Percentiles rank a stretch among this genome's conserved stretches.
Conservation (phyloP, 2,888 invertebrate genomes). For the Camptogramma bilineatum region DNA sequence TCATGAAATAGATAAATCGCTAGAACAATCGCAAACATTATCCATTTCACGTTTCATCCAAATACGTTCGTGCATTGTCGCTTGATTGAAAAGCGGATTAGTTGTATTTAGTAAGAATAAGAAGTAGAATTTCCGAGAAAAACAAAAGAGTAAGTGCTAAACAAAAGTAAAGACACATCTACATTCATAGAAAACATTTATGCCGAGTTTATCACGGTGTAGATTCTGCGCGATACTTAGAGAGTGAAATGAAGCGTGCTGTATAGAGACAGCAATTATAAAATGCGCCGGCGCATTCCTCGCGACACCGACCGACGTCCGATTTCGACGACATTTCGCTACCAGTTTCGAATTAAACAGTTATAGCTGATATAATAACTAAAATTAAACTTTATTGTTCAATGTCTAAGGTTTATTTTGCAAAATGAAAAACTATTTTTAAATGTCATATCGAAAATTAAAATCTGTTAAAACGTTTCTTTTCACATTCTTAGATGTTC, state of each 20-base stretch:
- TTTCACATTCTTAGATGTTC: conserved; percentile 18
- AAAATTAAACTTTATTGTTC: not conserved
- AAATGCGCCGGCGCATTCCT: conserved; percentile 68
- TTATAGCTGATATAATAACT: conserved; percentile 4
- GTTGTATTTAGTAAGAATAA: not conserved
- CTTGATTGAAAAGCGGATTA: not conserved
- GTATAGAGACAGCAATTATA: conserved; percentile 60
- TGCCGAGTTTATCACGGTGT: conserved; percentile 16
- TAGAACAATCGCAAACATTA: not conserved
- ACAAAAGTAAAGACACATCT: conserved; percentile 5
- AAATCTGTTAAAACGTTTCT: conserved; percentile 6
- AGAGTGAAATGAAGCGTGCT: conserved; percentile 32
- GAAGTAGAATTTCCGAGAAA: not conserved
- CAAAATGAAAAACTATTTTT: not conserved
- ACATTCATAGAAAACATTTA: conserved; percentile 22
- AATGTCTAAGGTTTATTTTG: conserved; percentile 3
- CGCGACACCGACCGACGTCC: conserved; percentile 67
- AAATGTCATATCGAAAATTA: conserved; percentile 10
- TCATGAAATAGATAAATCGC: not conserved
- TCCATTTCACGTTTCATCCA: not conserved
- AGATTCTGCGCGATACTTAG: conserved; percentile 13
- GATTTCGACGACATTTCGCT: conserved; percentile 50
- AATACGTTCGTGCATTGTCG: not conserved
- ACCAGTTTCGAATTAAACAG: conserved; percentile 30
- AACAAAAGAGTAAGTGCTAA: not conserved